Percentiles rank a stretch among this genome's conserved stretches.
Conservation (phyloP, 1,140 invertebrate species). For the Eupristina koningsbergeri region DNA sequence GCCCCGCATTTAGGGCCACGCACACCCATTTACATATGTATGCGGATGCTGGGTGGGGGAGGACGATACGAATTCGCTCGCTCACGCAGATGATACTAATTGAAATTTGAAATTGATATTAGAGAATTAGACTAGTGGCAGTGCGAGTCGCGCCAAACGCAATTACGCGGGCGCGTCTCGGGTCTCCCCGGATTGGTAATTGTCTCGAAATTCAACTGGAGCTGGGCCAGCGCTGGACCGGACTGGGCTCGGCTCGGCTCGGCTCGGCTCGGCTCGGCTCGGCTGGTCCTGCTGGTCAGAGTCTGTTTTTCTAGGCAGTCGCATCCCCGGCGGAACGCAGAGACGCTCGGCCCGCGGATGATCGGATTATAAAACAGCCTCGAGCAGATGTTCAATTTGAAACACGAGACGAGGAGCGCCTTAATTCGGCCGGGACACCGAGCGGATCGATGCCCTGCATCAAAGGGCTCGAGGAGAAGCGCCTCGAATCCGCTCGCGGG, state of each 20-base stretch:
- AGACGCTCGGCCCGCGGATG: neutral
- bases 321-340: neutral
- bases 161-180: constrained; percentile 62
- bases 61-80: constrained; percentile 56
- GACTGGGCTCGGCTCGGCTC: neutral
- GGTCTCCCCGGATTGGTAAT: neutral
- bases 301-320: constrained; percentile 37
- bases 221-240: constrained; percentile 42
- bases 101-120: constrained; percentile 76
- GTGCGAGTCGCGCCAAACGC: constrained; percentile 56
- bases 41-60: constrained; percentile 35
- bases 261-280: too few species aligned
- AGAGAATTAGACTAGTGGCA: constrained; percentile 65
- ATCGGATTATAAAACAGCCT: constrained; percentile 53
- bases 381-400: constrained; percentile 53
- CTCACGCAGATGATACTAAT: constrained; percentile 73
- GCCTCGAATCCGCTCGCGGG: too few species aligned
- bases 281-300: neutral
- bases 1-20: too few species aligned
- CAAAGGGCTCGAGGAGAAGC: neutral
- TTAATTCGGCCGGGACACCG: constrained; percentile 7
- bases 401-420: constrained; percentile 39
- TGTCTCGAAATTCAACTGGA: constrained; percentile 23
- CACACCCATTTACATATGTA: neutral
- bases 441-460: neutral